phyloP scores from a whole-genome alignment of 1,140 invertebrate species.

The Zaprionus davidi region DNA sequence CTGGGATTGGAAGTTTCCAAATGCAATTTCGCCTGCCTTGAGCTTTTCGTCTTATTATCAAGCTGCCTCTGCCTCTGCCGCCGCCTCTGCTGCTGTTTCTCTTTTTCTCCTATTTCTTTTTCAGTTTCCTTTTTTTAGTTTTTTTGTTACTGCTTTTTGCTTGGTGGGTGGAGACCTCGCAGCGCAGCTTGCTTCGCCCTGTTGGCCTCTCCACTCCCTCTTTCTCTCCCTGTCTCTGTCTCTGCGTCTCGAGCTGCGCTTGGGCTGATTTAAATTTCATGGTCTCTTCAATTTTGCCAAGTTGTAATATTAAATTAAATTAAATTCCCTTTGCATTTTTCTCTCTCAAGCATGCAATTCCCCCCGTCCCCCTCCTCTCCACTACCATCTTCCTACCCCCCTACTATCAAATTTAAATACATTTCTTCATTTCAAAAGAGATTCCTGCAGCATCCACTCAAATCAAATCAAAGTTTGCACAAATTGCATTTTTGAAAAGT shows the following conservation, averaged over 20 bases:
- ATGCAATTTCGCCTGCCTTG: conserved; percentile 78
- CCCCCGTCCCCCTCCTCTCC: neutral
- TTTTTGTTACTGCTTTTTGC: conserved; percentile 14
- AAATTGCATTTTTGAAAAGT: neutral
- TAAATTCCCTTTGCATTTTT: conserved; percentile 63
- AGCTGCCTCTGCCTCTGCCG: conserved; percentile 32
- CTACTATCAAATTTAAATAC: neutral
- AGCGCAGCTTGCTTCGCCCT: conserved; percentile 25
- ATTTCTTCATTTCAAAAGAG: neutral
- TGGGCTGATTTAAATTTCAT: conserved; percentile 78
- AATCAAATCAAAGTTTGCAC: neutral
- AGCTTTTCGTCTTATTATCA: conserved; percentile 72
- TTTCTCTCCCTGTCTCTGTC: conserved; percentile 18
- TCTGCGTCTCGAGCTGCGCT: conserved; percentile 40
- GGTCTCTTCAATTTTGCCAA: conserved; percentile 75
- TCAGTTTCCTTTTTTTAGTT: conserved; percentile 18
- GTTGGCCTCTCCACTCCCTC: conserved; percentile 29
- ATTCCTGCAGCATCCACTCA: conserved; percentile 3
- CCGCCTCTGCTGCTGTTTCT: conserved; percentile 30
- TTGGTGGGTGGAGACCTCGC: conserved; percentile 65
- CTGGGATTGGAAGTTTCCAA: conserved; percentile 83
- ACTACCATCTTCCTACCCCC: no score
- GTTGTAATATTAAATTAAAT: conserved; percentile 77
- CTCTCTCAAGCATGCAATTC: neutral
- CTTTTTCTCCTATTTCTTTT: conserved; percentile 38